These are phyloP conservation scores for Gallinago undulata DNA, from an alignment of 2,113 vertebrate genomes.

Conservation along the genomic window DNA sequence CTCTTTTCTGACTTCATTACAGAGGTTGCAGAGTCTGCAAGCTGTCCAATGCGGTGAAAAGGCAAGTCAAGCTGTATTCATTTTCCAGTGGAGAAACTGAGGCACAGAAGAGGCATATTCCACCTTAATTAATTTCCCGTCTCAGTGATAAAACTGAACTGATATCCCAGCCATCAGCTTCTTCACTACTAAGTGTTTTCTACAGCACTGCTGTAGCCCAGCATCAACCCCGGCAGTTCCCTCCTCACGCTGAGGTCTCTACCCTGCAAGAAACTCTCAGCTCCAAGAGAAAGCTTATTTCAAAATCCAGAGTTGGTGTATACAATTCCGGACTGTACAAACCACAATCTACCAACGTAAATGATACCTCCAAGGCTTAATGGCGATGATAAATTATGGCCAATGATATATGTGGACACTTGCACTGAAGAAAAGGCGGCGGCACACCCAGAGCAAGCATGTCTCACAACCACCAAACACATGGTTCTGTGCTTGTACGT, in stretches of 20 bases:
- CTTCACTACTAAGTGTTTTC: background rate
- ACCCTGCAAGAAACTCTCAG: background rate
- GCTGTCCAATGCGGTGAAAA: background rate
- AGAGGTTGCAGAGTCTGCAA: background rate
- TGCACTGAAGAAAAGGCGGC: background rate
- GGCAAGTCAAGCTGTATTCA: background rate
- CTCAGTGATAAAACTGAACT: background rate
- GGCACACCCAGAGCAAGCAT: background rate
- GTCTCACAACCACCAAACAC: slow-evolving; percentile 36
- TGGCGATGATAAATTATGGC: background rate
- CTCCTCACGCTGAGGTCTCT: background rate
- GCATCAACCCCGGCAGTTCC: background rate
- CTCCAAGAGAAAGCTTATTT: background rate
- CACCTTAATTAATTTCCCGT: background rate
- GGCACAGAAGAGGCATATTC: background rate
- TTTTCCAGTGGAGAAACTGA: background rate
- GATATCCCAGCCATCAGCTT: background rate
- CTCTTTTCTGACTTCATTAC: background rate
- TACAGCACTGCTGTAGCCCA: accelerated
- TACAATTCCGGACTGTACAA: background rate
- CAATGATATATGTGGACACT: background rate
- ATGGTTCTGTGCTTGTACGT: background rate
- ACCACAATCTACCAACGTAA: background rate
- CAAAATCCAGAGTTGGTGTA: background rate
- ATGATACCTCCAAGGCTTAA: background rate